Evolutionary conservation across 2,113 vertebrate species (phyloP), one percentile per base, ranked within the genome.

Genomic region (Guaruba guarouba): DNA sequence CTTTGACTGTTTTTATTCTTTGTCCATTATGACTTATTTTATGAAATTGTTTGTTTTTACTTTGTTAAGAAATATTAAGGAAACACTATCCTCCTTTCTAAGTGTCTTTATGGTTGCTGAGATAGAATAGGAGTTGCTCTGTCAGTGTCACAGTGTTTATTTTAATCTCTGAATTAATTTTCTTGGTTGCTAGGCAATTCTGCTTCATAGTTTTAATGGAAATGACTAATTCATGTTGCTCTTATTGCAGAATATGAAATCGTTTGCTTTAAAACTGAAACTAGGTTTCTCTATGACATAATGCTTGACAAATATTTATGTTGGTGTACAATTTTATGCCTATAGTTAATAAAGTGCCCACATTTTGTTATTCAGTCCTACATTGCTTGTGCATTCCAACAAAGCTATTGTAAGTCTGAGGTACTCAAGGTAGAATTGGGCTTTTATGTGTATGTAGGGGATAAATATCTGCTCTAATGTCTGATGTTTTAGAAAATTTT

Each of bases 181-280:
- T 92, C 85, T 90, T 92, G 88, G 95, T 96, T 97, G 95, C 96
- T 97, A 96, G 90, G 96, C 95, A 95, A 93, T 96, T 81, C 86
- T 84, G n/a, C 76, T 94, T 93, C 95, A 92, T 80, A 92, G 85
- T 94, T 97, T 96, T 95, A 95, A 94, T 96, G 93, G 88, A 93
- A 96, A 94, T 94, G 79, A 96, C 93, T 96, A 90, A 92, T 92
- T 92, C 90, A 68, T 61, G 13, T 44, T 78, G 73, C 51, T 94
- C 66, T 86, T 66, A 37, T 90, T 96, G 85, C 93, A 92, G 85
- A 94, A 93, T 59, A 77, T 55, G 62, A 51, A 48, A n/a, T 81
- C 2, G 0, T 90, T 95, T 68, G 31, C 86, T 93, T 90, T 93
- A 74, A 86, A 90, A 85, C 44, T 52, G 43, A 86, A 90, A 83